Conservation (phyloP, 2,113 vertebrate species). For the Nothoprocta pentlandii region DNA sequence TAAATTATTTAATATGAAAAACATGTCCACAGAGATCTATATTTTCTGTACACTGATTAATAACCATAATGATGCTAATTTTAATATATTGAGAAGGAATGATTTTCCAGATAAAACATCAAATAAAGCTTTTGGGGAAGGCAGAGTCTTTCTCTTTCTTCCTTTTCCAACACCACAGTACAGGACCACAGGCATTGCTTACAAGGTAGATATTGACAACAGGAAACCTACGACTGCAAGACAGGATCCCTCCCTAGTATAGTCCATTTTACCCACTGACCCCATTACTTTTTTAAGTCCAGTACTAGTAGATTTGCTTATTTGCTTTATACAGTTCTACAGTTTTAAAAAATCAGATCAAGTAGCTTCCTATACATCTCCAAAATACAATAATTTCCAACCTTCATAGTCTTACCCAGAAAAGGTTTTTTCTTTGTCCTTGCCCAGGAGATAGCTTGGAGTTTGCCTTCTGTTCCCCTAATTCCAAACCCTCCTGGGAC, state of each 20-base stretch:
- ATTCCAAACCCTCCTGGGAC: conserved; percentile 85
- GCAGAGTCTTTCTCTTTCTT: background rate
- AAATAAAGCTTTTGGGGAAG: background rate
- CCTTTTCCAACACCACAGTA: background rate
- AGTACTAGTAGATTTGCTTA: background rate
- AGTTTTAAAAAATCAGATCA: background rate
- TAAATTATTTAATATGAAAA: background rate
- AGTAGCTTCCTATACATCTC: background rate
- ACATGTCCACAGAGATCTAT: background rate
- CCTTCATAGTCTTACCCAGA: conserved; percentile 75
- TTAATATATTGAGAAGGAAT: background rate
- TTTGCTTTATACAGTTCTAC: background rate
- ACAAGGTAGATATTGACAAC: background rate
- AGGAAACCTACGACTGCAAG: background rate
- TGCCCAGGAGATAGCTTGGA: conserved; percentile 84
- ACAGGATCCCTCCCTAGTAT: background rate
- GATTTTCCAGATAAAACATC: background rate
- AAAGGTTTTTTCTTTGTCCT: conserved; percentile 84
- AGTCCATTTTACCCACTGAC: background rate
- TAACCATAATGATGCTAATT: background rate
- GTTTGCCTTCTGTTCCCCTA: conserved; percentile 82
- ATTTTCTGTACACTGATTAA: background rate
- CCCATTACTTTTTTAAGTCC: background rate
- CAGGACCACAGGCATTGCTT: background rate
- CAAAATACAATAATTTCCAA: background rate